A percentile compares a stretch with the other conserved stretches of the same genome.
phyloP scores from a whole-genome alignment of 2,113 vertebrate genomes.

The Lasiurus cinereus region DNA sequence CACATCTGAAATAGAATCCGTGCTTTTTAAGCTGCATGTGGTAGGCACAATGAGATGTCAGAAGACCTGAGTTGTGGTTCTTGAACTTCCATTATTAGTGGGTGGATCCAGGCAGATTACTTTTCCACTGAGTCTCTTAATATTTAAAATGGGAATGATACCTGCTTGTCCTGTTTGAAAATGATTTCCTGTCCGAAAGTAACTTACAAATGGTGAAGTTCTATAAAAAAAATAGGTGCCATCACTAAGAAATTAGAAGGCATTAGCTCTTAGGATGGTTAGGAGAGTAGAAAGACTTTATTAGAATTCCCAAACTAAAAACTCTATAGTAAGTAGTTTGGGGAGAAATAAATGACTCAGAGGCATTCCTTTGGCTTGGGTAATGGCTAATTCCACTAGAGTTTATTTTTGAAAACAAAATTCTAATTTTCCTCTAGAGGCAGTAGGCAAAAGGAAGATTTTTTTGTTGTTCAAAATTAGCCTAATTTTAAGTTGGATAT shows the following conservation, averaged over 20 bases:
- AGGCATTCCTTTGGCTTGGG: slow-evolving; percentile 34
- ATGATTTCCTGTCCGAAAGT: not conserved
- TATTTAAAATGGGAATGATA: not conserved
- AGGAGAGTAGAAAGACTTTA: slow-evolving; percentile 43
- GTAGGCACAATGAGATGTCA: not conserved
- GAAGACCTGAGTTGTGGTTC: not conserved
- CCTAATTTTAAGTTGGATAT: slow-evolving; percentile 15
- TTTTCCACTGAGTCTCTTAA: not conserved
- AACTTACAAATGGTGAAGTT: slow-evolving; percentile 27
- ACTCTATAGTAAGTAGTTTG: not conserved
- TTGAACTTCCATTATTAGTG: not conserved
- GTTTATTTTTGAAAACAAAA: slow-evolving; percentile 48
- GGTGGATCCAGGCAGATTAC: not conserved
- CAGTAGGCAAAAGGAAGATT: not conserved
- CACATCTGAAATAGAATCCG: not conserved
- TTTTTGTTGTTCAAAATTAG: slow-evolving; percentile 42
- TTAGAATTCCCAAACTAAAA: slow-evolving; percentile 50
- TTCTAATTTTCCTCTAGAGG: slow-evolving; percentile 50
- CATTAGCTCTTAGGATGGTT: not conserved
- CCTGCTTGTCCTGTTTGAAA: not conserved
- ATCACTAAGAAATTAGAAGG: not conserved
- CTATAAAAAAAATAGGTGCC: not conserved
- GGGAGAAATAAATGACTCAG: not conserved
- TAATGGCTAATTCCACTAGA: not conserved
- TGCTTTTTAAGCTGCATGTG: not conserved